Base-by-base conservation (phyloP, 2,888 invertebrate species). In the Spisula solida region DNA sequence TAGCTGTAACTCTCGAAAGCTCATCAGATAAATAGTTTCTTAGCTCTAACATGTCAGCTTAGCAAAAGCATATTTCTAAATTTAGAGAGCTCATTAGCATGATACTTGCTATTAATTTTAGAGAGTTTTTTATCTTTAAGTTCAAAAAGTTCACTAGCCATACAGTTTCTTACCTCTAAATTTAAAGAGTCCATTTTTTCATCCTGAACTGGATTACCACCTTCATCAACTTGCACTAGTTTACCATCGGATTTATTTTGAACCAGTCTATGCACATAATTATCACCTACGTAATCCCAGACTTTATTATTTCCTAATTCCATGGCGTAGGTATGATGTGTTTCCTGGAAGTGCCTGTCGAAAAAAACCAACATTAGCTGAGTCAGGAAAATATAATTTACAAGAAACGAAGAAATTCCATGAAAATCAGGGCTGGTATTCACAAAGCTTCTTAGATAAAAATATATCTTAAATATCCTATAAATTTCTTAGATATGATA, bases 201-300 rank as follows among this genome's bases (percentile, higher is more conserved):
- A 93, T 98, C 97, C 79, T 97, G 96, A 86, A 95, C 93, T 31
- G 94, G 90, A 81, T 94, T 94, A 0, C 95, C 95, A 20, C 95
- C 93, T 86, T 96, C 96, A 84, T 96, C 96, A 66, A 97, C 96
- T 93, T 97, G 97, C 20, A 99, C 99, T 95, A 99, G 97, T 97
- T 99, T 99, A 34, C 99, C 99, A 97, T 99, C 99, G 20, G 98
- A 98, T 97, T 99, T 99, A 97, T 99, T 99, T 97, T 99, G 99
- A 34, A 99, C 98, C 66, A 99, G 97, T 20, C 99, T 98, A 97
- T 99, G 99, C 14, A 99, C 99, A 97, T 99, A 99, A 97, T 98
- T 99, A 97, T 99, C 99, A 94, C 99, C 99, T 84, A 99, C 99
- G 96, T 99, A 99, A 96, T 99, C 99, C 99, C 99, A 99, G 0